Evolutionary conservation across 2,113 vertebrate species (phyloP).

Genomic region (Notarius lentiginosus): DNA sequence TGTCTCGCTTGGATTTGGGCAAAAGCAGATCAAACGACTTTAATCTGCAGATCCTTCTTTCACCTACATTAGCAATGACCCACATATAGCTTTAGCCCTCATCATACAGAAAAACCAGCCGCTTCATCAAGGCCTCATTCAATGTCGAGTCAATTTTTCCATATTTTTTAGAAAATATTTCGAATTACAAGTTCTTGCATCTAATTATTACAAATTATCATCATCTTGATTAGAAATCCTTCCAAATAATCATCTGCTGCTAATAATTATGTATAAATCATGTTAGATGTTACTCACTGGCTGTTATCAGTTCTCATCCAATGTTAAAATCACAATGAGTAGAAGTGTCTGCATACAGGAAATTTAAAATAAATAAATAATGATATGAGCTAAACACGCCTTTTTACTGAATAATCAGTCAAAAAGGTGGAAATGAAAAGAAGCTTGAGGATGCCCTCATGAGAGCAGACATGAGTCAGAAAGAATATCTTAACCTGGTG

Average conservation of each 20-base stretch:
- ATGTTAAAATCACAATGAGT: neutral
- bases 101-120: slow-evolving; percentile 20
- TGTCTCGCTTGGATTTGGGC: slow-evolving; percentile 29
- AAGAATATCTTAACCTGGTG: neutral
- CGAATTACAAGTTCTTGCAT: neutral
- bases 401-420: neutral
- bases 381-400: neutral
- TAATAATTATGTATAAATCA: neutral
- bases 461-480: neutral
- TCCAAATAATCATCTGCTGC: neutral
- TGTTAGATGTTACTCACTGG: neutral
- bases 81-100: slow-evolving; percentile 63
- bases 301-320: neutral
- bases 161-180: neutral
- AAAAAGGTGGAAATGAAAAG: neutral
- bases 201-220: neutral
- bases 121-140: neutral
- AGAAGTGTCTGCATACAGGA: neutral
- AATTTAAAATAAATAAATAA: neutral
- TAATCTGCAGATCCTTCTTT: slow-evolving; percentile 74
- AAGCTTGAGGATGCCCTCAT: neutral
- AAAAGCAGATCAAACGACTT: slow-evolving; percentile 73
- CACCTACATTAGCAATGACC: slow-evolving; percentile 78
- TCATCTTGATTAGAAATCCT: neutral
- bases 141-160: neutral